Base-by-base conservation (phyloP, 2,113 vertebrate genomes). In the Xerus inauris region DNA sequence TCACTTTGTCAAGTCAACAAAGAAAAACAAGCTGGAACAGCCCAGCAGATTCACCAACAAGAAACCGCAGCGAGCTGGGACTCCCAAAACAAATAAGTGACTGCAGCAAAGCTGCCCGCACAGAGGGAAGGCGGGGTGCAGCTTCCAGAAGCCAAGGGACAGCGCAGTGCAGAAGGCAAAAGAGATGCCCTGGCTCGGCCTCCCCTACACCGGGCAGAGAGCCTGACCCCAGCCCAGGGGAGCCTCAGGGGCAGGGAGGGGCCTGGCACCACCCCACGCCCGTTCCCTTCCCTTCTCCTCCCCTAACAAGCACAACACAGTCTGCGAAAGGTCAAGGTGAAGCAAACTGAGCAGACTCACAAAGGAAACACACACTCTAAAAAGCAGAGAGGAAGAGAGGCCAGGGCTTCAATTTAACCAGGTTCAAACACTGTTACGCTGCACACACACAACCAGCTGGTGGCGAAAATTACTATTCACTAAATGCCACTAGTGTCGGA, bases 1-100 rank as follows among this genome's bases (percentile, higher is more conserved):
- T 69, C 57, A 62, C 47, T 83, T 12, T 47, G 54, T 71, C 47
- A 62, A 79, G 40, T 89, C 67, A 89, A 64, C 85, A 82, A 71
- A 51, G 42, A 65, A 51, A 57, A 91, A 42, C 42, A 81, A 6
- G 32, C 47, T 16, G 17, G 35, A 54, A 40, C 20, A 26, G 28
- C 38, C 73, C 73, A 35, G 22, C 47, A 28, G 71, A 77, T n/a
- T 65, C 5, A 7, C 64, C 87, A 51, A 51, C 35, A 0, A 42
- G 67, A 26, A 22, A 83, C 86, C 69, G 81, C 24, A 32, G 79
- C 20, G 42, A 92, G 51, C 77, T 35, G 71, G 24, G 26, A 54
- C 71, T 94, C 87, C 89, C 81, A 81, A 42, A 67, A 89, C 69
- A 92, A 57, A 7, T 6, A 49, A 64, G 94, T 35, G 71, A 80